Percentiles rank a stretch among this genome's conserved stretches.
Conservation (phyloP, 2,888 invertebrate genomes). For the Polymixis flavicincta region DNA sequence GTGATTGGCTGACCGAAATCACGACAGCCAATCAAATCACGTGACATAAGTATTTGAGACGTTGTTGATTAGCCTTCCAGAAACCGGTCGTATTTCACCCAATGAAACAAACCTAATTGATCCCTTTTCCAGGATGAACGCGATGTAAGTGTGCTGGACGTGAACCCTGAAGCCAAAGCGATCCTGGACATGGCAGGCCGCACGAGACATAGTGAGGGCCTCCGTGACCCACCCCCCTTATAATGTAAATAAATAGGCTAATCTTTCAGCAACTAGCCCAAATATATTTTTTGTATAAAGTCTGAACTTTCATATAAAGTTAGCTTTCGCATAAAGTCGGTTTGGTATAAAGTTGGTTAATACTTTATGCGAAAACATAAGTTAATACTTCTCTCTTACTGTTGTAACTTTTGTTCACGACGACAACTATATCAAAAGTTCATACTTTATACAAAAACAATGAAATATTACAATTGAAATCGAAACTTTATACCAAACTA, state of each 20-base stretch:
- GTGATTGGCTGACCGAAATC: no score
- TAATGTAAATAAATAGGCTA: conserved; percentile 68
- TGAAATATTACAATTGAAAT: conserved; percentile 35
- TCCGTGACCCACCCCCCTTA: conserved; percentile 91
- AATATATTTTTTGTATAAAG: conserved; percentile 42
- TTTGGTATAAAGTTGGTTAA: background rate
- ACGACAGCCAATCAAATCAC: background rate
- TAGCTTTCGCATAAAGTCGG: background rate
- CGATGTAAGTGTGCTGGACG: conserved; percentile 92
- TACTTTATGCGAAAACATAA: conserved; percentile 10
- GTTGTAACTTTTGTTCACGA: background rate
- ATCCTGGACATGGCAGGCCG: conserved; percentile 96
- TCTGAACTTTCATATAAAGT: conserved; percentile 23
- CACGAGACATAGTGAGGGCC: conserved; percentile 95
- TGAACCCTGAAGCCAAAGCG: conserved; percentile 95
- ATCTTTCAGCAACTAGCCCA: conserved; percentile 24
- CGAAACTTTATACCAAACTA: conserved; percentile 49
- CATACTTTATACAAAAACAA: conserved; percentile 42
- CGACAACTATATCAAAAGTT: background rate
- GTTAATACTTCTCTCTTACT: no score
- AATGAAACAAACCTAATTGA: background rate
- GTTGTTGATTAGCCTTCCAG: background rate
- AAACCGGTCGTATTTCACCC: background rate
- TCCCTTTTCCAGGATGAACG: conserved; percentile 83
- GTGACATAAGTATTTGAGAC: background rate